Conservation (phyloP, 2,797 vertebrate genomes). For the Lacerta viridis region DNA sequence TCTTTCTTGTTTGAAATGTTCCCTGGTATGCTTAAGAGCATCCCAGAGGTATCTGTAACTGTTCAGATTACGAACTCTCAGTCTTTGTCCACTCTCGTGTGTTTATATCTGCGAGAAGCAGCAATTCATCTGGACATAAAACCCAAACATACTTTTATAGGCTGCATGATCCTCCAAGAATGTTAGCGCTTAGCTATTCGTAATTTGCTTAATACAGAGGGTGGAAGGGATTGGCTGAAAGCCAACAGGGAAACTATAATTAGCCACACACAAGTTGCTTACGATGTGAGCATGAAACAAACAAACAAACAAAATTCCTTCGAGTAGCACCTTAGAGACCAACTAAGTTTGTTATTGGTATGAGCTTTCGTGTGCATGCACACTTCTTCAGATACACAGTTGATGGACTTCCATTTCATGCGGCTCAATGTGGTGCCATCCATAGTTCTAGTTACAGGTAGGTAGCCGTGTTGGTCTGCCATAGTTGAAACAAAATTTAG, state of each 20-base stretch:
- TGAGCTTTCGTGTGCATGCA: too few species aligned
- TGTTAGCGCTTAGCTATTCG: slow-evolving; percentile 7
- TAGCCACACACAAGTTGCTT: background rate
- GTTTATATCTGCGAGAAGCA: background rate
- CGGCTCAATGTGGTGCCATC: too few species aligned
- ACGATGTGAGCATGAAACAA: background rate
- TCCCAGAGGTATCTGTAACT: background rate
- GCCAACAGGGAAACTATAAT: background rate
- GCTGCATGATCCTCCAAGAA: background rate
- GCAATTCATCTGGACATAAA: slow-evolving; percentile 1
- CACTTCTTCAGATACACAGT: too few species aligned
- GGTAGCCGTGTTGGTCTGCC: too few species aligned
- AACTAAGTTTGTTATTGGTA: too few species aligned
- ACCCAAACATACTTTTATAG: background rate
- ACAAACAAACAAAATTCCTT: too few species aligned
- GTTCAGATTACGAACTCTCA: background rate
- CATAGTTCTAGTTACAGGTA: too few species aligned
- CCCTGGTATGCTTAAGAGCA: background rate
- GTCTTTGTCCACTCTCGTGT: background rate
- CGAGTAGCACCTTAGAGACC: too few species aligned
- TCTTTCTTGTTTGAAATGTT: slow-evolving; percentile 9
- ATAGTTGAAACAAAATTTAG: too few species aligned
- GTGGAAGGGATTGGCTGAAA: background rate
- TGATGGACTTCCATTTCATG: too few species aligned
- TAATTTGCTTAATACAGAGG: background rate